Evolutionary conservation across 2,888 invertebrate genomes (phyloP), one percentile per base, ranked within the genome.

Genomic region (Xestia c-nigrum): DNA sequence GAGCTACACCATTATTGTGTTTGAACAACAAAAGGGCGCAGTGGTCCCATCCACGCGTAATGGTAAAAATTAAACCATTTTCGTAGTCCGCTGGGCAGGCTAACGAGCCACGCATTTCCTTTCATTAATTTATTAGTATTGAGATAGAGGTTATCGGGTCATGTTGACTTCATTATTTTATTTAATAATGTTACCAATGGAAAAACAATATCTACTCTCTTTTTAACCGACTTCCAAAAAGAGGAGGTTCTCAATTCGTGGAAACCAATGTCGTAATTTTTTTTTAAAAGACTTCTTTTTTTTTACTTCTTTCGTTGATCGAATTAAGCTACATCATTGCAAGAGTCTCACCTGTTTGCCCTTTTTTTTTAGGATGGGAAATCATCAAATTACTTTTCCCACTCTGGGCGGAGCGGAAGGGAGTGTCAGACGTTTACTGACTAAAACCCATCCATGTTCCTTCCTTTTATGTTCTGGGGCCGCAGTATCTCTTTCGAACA

Each of bases 21-120:
- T 88, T 80, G 76, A 81, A 76, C 78, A 84, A 88, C 86, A 83
- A 88, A 85, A 85, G 88, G 81, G 81, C 71, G 69, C 61, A 63
- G 67, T 63, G 80, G 78, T 85, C 73, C 78, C 74, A 73, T 81
- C 69, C 76, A 67, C 52, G 63, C 59, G 43, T 79, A 83, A 85
- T 88, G 71, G 67, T 80, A 75, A 74, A 83, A 78, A 85, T 81
- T 70, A 75, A 83, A 78, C 76, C 80, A 79, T 83, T 84, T 85
- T 74, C 74, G 71, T 74, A 79, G 74, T 81, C 74, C 69, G 72
- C 67, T 84, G 80, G 50, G 50, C 75, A 73, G 74, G 70, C 70
- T n/a, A 43, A 72, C 73, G 72, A 79, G 50, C 57, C 65, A 65
- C 43, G 64, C 73, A 70, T 80, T 73, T 74, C 50, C 52, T 57